phyloP scores from a whole-genome alignment of 2,797 vertebrate genomes.

The Cyprinodon diabolis region DNA sequence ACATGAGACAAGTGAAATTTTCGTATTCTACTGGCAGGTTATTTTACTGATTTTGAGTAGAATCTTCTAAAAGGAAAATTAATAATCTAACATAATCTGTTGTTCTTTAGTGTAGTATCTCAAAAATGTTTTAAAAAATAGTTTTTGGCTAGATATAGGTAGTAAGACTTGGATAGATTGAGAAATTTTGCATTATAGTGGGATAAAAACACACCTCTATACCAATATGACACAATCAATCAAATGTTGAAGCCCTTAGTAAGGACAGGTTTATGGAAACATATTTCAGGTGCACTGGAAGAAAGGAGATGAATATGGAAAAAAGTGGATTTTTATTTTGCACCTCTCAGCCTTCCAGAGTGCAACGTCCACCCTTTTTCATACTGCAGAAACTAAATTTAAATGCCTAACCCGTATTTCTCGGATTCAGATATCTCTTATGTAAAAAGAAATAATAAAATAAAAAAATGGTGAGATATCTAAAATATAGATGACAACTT shows the following conservation, averaged over 20 bases:
- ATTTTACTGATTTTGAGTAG: no score
- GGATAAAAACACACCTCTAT: not conserved
- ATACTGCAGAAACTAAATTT: not conserved
- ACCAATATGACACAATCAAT: constrained; percentile 25
- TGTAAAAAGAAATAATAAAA: not conserved
- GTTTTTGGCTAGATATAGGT: no score
- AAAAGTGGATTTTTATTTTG: not conserved
- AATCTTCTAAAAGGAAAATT: no score
- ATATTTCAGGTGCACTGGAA: not conserved
- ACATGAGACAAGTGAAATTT: no score
- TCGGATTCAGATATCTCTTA: not conserved
- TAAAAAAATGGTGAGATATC: not conserved
- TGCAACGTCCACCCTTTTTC: not conserved
- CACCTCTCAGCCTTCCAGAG: no score
- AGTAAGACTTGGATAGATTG: no score
- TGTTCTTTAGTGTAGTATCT: no score
- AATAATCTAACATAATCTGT: no score
- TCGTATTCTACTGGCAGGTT: no score
- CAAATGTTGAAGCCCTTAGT: not conserved
- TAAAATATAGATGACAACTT: not conserved
- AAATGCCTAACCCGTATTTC: not conserved
- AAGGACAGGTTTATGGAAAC: not conserved
- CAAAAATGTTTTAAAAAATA: no score
- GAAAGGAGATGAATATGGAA: not conserved
- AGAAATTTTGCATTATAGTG: not conserved